phyloP scores from a whole-genome alignment of 2,888 invertebrate species.

The Apodemia duryi region DNA sequence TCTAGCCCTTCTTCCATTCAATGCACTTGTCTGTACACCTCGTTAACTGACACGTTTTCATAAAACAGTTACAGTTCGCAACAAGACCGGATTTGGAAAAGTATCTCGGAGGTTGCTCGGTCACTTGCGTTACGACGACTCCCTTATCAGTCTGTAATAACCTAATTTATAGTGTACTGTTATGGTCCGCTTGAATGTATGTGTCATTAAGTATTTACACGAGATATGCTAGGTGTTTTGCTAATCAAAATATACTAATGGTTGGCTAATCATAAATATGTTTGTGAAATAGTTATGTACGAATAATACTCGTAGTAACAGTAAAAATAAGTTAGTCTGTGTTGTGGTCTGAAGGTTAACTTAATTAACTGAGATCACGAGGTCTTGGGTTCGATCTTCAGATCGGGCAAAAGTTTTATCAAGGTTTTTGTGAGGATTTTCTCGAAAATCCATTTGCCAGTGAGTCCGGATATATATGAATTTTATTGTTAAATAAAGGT shows the following conservation, averaged over 20 bases:
- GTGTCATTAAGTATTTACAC: slow-evolving; percentile 7
- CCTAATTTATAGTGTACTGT: slow-evolving; percentile 32
- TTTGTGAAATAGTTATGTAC: background rate
- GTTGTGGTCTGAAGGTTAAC: no score
- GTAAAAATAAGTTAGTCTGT: background rate
- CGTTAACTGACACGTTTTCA: slow-evolving; percentile 33
- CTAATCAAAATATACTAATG: slow-evolving; percentile 4
- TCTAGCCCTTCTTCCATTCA: background rate
- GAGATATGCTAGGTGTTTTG: background rate
- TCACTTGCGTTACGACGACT: slow-evolving; percentile 31
- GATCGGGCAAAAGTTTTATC: no score
- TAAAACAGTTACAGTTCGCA: slow-evolving; percentile 32
- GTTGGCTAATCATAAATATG: background rate
- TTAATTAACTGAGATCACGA: no score
- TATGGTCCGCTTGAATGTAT: slow-evolving; percentile 16
- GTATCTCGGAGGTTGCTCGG: slow-evolving; percentile 34
- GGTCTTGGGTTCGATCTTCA: no score
- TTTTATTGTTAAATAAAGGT: no score
- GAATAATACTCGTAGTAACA: background rate
- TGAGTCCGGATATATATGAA: no score
- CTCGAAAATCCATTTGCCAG: no score
- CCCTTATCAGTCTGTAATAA: slow-evolving; percentile 33
- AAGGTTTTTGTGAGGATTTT: no score
- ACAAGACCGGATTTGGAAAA: slow-evolving; percentile 35
- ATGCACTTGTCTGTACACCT: slow-evolving; percentile 4